A percentile compares a stretch with the other conserved stretches of the same genome.
Evolutionary conservation across 2,888 invertebrate genomes (phyloP).

Genomic region (Dicyrtomina minuta): DNA sequence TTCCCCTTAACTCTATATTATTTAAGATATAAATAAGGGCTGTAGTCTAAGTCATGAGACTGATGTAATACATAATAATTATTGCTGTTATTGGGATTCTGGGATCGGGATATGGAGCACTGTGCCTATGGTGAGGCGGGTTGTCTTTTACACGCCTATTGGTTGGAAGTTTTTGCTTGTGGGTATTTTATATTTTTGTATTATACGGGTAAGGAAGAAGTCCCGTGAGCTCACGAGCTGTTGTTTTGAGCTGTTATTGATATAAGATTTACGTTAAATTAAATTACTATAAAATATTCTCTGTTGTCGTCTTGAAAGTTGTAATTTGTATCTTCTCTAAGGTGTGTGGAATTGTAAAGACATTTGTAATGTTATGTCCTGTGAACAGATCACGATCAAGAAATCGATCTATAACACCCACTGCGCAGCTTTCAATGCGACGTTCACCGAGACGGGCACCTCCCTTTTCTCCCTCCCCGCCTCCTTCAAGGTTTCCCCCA

Average conservation of each 20-base stretch:
- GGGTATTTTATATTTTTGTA: not conserved
- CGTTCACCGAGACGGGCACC: slow-evolving; percentile 49
- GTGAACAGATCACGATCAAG: slow-evolving; percentile 38
- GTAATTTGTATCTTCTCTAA: not conserved
- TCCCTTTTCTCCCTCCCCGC: slow-evolving; percentile 51
- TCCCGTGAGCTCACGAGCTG: too few species aligned
- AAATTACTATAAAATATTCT: too few species aligned
- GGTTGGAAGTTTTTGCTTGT: not conserved
- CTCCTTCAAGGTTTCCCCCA: slow-evolving; percentile 43
- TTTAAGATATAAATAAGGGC: too few species aligned
- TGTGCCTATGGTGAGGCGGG: not conserved
- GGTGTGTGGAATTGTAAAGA: not conserved
- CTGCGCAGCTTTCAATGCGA: slow-evolving; percentile 17
- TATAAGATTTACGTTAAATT: too few species aligned
- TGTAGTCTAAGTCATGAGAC: not conserved
- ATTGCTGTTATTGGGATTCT: not conserved
- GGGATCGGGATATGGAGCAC: too few species aligned
- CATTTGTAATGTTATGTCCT: slow-evolving; percentile 5
- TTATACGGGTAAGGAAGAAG: not conserved
- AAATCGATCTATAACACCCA: slow-evolving; percentile 34
- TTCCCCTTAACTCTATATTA: slow-evolving; percentile 9
- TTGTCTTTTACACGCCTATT: not conserved
- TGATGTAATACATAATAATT: not conserved
- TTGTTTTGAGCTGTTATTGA: too few species aligned
- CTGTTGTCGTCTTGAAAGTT: not conserved